Conservation (phyloP, 2,797 vertebrate species). For the Ara ararauna region DNA sequence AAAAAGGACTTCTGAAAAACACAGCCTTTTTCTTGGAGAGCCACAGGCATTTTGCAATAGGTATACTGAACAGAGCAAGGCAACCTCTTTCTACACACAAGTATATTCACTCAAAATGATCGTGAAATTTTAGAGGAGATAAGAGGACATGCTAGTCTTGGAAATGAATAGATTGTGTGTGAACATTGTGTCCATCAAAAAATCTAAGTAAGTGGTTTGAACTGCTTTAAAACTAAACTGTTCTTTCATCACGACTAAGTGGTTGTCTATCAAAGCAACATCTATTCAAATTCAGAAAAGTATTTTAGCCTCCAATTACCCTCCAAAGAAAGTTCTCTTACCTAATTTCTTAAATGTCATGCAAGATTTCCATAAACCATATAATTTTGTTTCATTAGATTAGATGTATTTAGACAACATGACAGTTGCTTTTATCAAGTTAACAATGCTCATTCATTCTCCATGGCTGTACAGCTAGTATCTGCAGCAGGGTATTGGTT, state of each 20-base stretch:
- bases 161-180: neutral
- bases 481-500: neutral
- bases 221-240: constrained; percentile 15
- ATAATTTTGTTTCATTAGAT: constrained; percentile 55
- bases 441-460: constrained; percentile 19
- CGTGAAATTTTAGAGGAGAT: neutral
- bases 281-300: constrained; percentile 38
- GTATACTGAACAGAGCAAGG: neutral
- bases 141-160: neutral
- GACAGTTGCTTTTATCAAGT: neutral
- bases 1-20: neutral
- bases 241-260: constrained; percentile 39
- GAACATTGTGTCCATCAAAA: constrained; percentile 17
- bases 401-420: constrained; percentile 59
- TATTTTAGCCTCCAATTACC: constrained; percentile 54
- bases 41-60: neutral
- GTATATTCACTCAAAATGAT: neutral
- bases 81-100: neutral
- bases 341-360: constrained; percentile 37
- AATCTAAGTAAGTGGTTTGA: neutral
- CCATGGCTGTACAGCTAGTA: neutral
- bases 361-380: constrained; percentile 33
- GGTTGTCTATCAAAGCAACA: constrained; percentile 38
- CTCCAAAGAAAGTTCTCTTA: constrained; percentile 51
- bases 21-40: neutral